Conservation (phyloP, 2,113 vertebrate genomes). For the Helogale parvula region DNA sequence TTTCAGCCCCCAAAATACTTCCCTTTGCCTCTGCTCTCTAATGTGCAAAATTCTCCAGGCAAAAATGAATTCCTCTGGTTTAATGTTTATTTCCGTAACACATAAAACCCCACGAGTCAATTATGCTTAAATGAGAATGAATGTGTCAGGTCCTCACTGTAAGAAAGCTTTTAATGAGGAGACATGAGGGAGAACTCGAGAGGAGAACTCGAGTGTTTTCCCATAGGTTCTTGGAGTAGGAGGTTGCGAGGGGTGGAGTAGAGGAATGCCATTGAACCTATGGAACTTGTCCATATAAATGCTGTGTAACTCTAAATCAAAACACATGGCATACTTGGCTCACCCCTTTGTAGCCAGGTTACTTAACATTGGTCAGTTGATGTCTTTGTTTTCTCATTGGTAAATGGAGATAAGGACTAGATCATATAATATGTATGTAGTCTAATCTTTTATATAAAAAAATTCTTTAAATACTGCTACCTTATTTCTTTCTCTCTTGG, state of each 20-base stretch:
- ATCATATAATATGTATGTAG: background rate
- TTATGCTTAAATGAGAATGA: conserved; percentile 32
- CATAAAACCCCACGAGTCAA: background rate
- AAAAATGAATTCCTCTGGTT: background rate
- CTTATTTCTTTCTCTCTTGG: background rate
- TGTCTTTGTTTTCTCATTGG: background rate
- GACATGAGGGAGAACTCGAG: background rate
- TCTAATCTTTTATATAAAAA: background rate
- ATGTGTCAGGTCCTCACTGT: background rate
- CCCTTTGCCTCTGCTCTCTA: background rate
- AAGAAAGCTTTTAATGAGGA: background rate
- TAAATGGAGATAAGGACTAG: background rate
- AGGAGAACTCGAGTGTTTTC: background rate
- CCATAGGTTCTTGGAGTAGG: background rate
- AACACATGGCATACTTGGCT: background rate
- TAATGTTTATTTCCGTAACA: conserved; percentile 4
- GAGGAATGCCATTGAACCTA: background rate
- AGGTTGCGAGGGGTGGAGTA: background rate
- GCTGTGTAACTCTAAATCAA: background rate
- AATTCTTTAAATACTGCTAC: background rate
- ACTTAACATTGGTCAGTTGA: background rate
- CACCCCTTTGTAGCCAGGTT: background rate
- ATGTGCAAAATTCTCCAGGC: background rate
- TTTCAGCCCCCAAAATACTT: background rate
- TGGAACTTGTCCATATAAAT: background rate